Percentiles rank a stretch among this genome's conserved stretches.
Conservation (phyloP, 2,797 vertebrate species). For the Sebastes hubbsi region DNA sequence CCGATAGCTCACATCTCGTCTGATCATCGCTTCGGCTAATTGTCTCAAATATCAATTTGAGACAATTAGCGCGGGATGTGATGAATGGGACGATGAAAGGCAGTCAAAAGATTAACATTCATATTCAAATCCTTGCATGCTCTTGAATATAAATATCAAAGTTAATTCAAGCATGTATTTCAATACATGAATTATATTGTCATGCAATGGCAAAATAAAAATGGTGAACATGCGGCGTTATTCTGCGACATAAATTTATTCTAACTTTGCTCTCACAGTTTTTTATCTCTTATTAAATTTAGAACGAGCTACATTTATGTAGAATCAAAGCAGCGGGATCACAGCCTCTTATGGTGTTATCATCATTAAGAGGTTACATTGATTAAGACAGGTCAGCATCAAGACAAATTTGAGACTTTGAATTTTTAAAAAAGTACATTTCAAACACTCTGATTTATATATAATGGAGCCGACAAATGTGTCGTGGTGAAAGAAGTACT, state of each 20-base stretch:
- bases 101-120: constrained; percentile 72
- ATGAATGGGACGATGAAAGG: constrained; percentile 43
- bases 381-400: constrained; percentile 19
- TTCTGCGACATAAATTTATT: constrained; percentile 7
- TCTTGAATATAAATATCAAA: constrained; percentile 73
- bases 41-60: constrained; percentile 80
- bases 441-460: constrained; percentile 19
- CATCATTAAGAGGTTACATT: constrained; percentile 6
- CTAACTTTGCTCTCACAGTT: constrained; percentile 3
- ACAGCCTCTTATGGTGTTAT: constrained; percentile 4
- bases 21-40: constrained; percentile 80
- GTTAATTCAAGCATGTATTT: constrained; percentile 73
- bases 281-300: constrained; percentile 36
- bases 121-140: constrained; percentile 64
- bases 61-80: constrained; percentile 76
- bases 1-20: constrained; percentile 77
- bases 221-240: constrained; percentile 4
- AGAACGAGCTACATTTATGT: neutral
- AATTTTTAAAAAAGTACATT: neutral
- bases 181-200: constrained; percentile 70
- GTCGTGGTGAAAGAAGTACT: constrained; percentile 5
- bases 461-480: constrained; percentile 25
- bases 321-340: constrained; percentile 15
- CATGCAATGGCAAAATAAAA: constrained; percentile 40
- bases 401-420: constrained; percentile 13